Percentiles rank a stretch among this genome's conserved stretches.
Conservation (phyloP, 2,888 invertebrate genomes). For the Diarsia brunnea region DNA sequence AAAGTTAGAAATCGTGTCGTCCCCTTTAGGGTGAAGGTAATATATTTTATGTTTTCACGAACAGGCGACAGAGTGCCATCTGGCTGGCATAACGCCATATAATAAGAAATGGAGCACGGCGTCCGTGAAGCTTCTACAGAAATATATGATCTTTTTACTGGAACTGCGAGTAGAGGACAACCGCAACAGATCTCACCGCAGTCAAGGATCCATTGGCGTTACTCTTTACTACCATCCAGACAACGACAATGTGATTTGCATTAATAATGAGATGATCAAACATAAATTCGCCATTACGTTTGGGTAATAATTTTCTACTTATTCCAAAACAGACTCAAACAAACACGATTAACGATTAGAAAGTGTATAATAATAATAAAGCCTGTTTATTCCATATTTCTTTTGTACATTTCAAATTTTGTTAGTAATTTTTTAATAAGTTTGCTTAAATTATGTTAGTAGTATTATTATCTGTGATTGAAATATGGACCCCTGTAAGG, state of each 20-base stretch:
- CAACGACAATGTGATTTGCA: constrained; percentile 75
- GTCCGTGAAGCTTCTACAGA: constrained; percentile 79
- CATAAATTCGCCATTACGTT: constrained; percentile 83
- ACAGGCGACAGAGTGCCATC: constrained; percentile 84
- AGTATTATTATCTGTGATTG: too few species aligned
- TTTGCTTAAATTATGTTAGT: too few species aligned
- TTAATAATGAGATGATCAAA: constrained; percentile 85
- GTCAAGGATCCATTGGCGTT: constrained; percentile 79
- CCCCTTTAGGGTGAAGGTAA: background rate
- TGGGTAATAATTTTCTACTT: constrained; percentile 75
- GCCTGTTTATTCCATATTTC: too few species aligned
- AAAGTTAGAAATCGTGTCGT: too few species aligned
- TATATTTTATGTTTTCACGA: constrained; percentile 14
- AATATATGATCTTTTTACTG: constrained; percentile 71
- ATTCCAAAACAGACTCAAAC: background rate
- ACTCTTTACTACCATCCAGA: constrained; percentile 78
- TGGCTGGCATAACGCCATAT: constrained; percentile 83
- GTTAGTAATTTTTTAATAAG: too few species aligned
- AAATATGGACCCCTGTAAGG: too few species aligned
- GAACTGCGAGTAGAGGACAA: constrained; percentile 81
- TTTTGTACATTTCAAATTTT: too few species aligned
- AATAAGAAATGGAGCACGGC: constrained; percentile 82
- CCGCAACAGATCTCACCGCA: constrained; percentile 59
- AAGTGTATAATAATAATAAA: too few species aligned
- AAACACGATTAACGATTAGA: background rate